A percentile compares a stretch with the other conserved stretches of the same genome.
Conservation (phyloP, 2,113 vertebrate genomes). For the Hypanus sabinus region DNA sequence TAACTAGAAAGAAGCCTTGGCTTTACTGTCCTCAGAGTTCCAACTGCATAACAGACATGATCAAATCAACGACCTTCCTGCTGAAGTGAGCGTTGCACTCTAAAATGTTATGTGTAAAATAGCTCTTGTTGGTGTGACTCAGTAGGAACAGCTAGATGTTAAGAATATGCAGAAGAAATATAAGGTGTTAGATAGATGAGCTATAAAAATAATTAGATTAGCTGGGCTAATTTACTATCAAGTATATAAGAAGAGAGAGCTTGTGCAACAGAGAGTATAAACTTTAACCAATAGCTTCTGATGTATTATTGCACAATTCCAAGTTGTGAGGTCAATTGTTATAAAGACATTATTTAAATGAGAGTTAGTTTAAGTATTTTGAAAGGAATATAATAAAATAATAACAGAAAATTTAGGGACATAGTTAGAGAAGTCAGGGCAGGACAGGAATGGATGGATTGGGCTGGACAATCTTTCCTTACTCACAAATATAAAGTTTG, state of each 20-base stretch:
- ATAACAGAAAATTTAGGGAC: not conserved
- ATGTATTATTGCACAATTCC: not conserved
- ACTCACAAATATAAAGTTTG: no score
- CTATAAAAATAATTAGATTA: conserved; percentile 9
- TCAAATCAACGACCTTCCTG: not conserved
- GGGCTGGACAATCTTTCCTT: not conserved
- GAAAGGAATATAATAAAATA: not conserved
- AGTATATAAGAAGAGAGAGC: not conserved
- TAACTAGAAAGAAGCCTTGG: not conserved
- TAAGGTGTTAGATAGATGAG: not conserved
- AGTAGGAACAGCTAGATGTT: not conserved
- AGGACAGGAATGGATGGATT: not conserved
- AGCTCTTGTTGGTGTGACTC: not conserved
- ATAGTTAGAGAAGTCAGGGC: not conserved
- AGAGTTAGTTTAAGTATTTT: not conserved
- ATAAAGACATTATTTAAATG: not conserved
- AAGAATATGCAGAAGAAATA: not conserved
- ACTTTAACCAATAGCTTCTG: conserved; percentile 8
- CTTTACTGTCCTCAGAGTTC: not conserved
- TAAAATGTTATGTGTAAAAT: not conserved
- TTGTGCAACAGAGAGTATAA: not conserved
- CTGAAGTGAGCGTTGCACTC: not conserved
- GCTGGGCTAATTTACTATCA: not conserved
- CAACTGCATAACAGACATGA: not conserved
- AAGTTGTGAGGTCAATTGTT: not conserved